Evolutionary conservation across 2,113 vertebrate genomes (phyloP), one percentile per base, ranked within the genome.

Genomic region (Spea multiplicata): DNA sequence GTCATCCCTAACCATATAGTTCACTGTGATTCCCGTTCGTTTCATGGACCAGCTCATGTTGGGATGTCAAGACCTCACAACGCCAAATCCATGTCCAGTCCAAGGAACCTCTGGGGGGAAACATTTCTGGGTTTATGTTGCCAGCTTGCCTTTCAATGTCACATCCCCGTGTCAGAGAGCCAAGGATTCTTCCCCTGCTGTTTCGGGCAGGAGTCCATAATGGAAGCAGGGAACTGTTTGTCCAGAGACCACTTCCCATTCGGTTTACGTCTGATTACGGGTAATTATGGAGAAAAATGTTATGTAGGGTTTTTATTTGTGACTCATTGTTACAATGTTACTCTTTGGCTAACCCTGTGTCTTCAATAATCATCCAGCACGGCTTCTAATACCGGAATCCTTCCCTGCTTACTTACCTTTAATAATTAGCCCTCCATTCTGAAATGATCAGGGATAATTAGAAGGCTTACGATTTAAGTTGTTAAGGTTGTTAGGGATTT

Each of bases 31-130:
- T 75, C 78, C 83, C 83, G 81, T 85, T 77, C 81, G 82, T 30
- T 76, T 84, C 80, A 5, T 14, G 48, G 44, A 44, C 65, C 49
- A 8, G 16, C 47, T 12, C n/a, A 82, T 79, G 84, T 82, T 82
- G 78, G 82, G 85, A 85, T 75, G 81, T 47, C 76, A 84, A 82
- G 77, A 69, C 57, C 82, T 84, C 84, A 85, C 83, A 75, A n/a
- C 74, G 81, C 76, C 84, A 64, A 17, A 16, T 64, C 61, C n/a
- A 64, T 5, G 61, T 64, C 61, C n/a, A 30, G 13, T 64, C 5
- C 5, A 5, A 64, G 17, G 5, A 30, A 13, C 17, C 17, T 64
- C n/a, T 64, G n/a, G 30, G 17, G 8, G 6, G 55, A 13, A 59
- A 59, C 17, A 30, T 9, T 30, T 30, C 30, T 30, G 2, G 2